Evolutionary conservation across 1,140 invertebrate genomes (phyloP).

Genomic region (Diprion similis): DNA sequence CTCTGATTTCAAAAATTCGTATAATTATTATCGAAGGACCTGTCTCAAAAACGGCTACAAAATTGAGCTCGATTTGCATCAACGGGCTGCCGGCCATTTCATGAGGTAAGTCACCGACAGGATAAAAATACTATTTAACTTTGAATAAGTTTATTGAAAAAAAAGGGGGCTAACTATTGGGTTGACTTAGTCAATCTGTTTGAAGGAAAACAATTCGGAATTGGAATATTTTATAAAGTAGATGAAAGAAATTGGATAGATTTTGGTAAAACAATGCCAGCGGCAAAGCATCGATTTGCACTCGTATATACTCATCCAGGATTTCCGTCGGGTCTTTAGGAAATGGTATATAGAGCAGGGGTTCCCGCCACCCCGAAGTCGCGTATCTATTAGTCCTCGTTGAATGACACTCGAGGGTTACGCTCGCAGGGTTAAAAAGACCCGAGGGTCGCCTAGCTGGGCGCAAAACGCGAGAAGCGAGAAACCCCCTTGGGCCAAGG

Average conservation of each 20-base stretch:
- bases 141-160: not conserved
- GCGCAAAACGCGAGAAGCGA: too few species aligned
- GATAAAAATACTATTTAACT: too few species aligned
- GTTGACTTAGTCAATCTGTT: not conserved
- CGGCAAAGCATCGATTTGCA: too few species aligned
- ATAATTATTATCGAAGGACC: not conserved
- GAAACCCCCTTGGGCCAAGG: too few species aligned
- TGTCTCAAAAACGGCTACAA: constrained; percentile 56
- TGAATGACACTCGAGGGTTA: constrained; percentile 58
- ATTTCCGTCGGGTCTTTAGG: constrained; percentile 16
- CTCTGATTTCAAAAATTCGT: not conserved
- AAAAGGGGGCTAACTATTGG: not conserved
- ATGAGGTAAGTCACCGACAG: constrained; percentile 48
- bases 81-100: constrained; percentile 60
- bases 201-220: not conserved
- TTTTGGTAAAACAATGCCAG: too few species aligned
- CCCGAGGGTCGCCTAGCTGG: too few species aligned
- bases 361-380: not conserved
- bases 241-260: too few species aligned
- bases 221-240: too few species aligned
- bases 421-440: too few species aligned
- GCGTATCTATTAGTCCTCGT: constrained; percentile 60
- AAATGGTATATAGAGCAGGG: not conserved
- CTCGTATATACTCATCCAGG: too few species aligned
- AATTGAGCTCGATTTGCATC: constrained; percentile 62